These are phyloP conservation scores for Forbesichthys papilliferus DNA, from an alignment of 2,113 vertebrate species.

Conservation along the genomic window DNA sequence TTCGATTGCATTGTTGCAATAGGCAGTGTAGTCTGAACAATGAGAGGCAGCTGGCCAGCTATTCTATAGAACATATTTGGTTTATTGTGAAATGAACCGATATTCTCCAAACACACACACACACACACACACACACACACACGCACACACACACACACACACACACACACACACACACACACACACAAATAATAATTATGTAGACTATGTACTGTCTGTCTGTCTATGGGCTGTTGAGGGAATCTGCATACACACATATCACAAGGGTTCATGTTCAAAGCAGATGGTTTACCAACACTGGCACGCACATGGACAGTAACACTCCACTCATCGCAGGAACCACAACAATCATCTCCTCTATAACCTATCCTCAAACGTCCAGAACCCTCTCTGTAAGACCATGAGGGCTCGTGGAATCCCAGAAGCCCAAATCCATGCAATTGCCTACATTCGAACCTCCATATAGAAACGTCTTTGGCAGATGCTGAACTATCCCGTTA, in stretches of 20 bases:
- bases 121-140: background rate
- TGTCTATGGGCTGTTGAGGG: slow-evolving; percentile 38
- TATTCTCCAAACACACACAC: background rate
- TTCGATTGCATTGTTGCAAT: slow-evolving; percentile 53
- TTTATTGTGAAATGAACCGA: slow-evolving; percentile 58
- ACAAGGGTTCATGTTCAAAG: slow-evolving; percentile 34
- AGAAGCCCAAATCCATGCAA: slow-evolving; percentile 19
- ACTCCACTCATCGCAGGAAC: slow-evolving; percentile 51
- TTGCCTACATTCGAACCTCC: slow-evolving; percentile 25
- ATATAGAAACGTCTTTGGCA: slow-evolving; percentile 15
- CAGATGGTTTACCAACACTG: slow-evolving; percentile 47
- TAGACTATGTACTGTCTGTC: background rate
- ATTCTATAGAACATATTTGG: slow-evolving; percentile 51
- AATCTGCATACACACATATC: slow-evolving; percentile 2
- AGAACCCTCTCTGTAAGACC: slow-evolving; percentile 53
- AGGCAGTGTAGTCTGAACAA: slow-evolving; percentile 38
- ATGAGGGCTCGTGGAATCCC: slow-evolving; percentile 44
- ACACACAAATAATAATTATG: background rate
- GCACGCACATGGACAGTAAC: slow-evolving; percentile 62
- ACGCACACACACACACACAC: too few relatives aligned
- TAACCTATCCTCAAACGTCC: slow-evolving; percentile 58
- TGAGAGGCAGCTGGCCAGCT: slow-evolving; percentile 64
- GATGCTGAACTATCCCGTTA: slow-evolving; percentile 18
- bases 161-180: background rate
- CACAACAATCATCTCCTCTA: slow-evolving; percentile 66